Evolutionary conservation across 2,797 vertebrate genomes (phyloP).

Genomic region (Aulostomus chinensis): DNA sequence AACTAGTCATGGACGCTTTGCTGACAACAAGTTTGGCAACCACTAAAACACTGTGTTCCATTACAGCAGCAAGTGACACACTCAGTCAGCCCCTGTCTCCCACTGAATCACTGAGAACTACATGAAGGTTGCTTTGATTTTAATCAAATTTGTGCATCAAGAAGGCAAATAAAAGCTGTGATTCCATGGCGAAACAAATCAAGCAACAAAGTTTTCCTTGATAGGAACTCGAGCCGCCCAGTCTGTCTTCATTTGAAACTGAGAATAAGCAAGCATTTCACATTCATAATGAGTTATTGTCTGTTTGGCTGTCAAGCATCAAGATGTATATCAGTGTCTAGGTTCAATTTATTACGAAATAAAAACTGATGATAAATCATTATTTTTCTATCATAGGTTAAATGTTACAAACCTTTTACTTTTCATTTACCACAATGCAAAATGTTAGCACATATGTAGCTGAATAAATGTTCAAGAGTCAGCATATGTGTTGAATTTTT

Average conservation of each 20-base stretch:
- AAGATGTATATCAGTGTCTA: neutral
- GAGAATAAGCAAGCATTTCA: neutral
- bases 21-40: slow-evolving; percentile 65
- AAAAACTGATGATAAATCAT: too few relatives aligned
- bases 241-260: slow-evolving; percentile 1
- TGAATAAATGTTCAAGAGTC: neutral
- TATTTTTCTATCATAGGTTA: too few relatives aligned
- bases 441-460: too few relatives aligned
- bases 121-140: slow-evolving; percentile 28
- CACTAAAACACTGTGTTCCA: slow-evolving; percentile 58
- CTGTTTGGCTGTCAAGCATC: neutral
- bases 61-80: slow-evolving; percentile 48
- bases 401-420: neutral
- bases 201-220: slow-evolving; percentile 8
- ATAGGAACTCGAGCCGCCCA: slow-evolving; percentile 23
- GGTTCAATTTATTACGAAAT: neutral
- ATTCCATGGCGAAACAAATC: slow-evolving; percentile 37
- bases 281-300: neutral
- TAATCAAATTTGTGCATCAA: slow-evolving; percentile 36
- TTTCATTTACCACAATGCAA: neutral
- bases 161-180: slow-evolving; percentile 11
- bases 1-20: slow-evolving; percentile 31
- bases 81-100: neutral
- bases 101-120: slow-evolving; percentile 19
- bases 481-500: slow-evolving; percentile 15